Conservation (phyloP, 2,888 invertebrate species). For the Mongoloraphidia duomilia region DNA sequence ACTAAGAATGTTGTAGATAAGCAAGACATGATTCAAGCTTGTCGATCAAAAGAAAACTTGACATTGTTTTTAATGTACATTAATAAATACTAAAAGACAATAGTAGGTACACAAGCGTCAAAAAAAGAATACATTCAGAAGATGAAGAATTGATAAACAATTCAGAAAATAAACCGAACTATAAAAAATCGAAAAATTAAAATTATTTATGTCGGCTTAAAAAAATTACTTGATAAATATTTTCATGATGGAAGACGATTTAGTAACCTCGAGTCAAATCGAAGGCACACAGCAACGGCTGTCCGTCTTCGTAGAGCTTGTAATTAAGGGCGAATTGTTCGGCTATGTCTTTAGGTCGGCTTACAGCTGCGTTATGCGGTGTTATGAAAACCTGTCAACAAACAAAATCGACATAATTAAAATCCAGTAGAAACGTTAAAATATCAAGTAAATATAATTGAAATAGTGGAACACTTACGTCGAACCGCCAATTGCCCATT, state of each 20-base stretch:
- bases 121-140: not conserved
- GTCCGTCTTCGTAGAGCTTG: conserved; percentile 23
- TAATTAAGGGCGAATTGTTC: conserved; percentile 32
- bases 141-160: no score
- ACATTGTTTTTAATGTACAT: no score
- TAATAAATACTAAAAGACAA: not conserved
- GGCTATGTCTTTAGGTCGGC: conserved; percentile 29
- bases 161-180: no score
- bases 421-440: conserved; percentile 1
- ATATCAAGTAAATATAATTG: no score
- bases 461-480: no score
- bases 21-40: no score
- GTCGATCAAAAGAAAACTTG: no score
- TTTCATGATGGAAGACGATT: conserved; percentile 6
- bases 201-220: not conserved
- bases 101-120: not conserved
- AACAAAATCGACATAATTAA: conserved; percentile 11
- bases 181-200: no score
- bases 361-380: conserved; percentile 31
- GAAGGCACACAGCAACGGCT: conserved; percentile 25
- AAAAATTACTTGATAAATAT: not conserved
- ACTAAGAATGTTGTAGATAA: no score
- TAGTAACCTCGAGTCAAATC: conserved; percentile 31
- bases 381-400: conserved; percentile 29
- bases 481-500: no score